Evolutionary conservation across 2,888 invertebrate genomes (phyloP).

Genomic region (Apamea sordens): DNA sequence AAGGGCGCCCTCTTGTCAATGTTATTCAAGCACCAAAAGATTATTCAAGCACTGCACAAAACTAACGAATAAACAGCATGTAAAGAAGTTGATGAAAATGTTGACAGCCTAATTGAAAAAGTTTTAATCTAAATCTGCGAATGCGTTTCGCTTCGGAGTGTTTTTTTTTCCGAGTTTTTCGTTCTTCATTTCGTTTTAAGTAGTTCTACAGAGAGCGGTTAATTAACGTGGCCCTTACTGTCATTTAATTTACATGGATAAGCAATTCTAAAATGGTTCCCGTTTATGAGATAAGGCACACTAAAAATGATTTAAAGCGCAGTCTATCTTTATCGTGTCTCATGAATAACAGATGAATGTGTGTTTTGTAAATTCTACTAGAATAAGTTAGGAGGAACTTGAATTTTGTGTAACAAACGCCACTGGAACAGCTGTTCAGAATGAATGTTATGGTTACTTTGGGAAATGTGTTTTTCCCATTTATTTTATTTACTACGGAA

Average conservation of each 20-base stretch:
- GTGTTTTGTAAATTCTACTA: slow-evolving; percentile 60
- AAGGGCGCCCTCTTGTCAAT: too few species aligned
- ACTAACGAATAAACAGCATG: not conserved
- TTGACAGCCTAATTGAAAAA: slow-evolving; percentile 32
- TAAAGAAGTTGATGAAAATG: slow-evolving; percentile 5
- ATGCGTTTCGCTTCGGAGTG: slow-evolving; percentile 11
- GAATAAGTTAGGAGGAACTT: slow-evolving; percentile 40
- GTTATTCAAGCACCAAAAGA: not conserved
- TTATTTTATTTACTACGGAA: slow-evolving; percentile 1
- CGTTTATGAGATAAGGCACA: slow-evolving; percentile 66
- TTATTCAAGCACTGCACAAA: too few species aligned
- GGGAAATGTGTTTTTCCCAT: slow-evolving; percentile 30
- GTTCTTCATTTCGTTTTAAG: slow-evolving; percentile 34
- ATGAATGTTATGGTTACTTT: slow-evolving; percentile 49
- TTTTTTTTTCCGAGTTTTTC: slow-evolving; percentile 7
- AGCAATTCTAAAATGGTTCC: slow-evolving; percentile 60
- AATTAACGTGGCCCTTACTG: slow-evolving; percentile 21
- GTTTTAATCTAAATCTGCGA: slow-evolving; percentile 31
- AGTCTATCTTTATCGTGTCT: slow-evolving; percentile 59
- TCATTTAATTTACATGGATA: slow-evolving; percentile 33
- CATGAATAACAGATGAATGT: slow-evolving; percentile 63
- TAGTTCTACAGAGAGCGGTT: slow-evolving; percentile 5
- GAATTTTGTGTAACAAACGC: slow-evolving; percentile 40
- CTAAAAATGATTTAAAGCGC: slow-evolving; percentile 66
- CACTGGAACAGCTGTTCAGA: slow-evolving; percentile 32